Evolutionary conservation across 2,113 vertebrate genomes (phyloP).

Genomic region (Cebus imitator): DNA sequence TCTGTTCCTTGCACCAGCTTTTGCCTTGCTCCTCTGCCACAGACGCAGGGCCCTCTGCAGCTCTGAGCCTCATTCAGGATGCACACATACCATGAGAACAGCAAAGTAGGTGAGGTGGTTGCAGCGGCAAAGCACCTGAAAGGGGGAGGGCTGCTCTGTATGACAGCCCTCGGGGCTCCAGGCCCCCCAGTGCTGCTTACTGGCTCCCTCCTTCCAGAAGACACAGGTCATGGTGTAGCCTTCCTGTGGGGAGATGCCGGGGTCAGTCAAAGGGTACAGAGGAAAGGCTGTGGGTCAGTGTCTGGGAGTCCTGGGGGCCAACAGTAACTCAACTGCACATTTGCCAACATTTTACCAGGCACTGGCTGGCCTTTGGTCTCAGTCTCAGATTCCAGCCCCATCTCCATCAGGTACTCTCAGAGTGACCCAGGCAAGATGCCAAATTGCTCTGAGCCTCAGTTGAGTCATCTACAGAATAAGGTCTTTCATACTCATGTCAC

Average conservation of each 20-base stretch:
- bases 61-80: not conserved
- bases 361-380: not conserved
- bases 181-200: conserved; percentile 7
- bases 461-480: not conserved
- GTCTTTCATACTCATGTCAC: not conserved
- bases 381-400: not conserved
- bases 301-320: not conserved
- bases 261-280: not conserved
- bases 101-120: conserved; percentile 82
- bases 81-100: conserved; percentile 79
- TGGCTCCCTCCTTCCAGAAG: conserved; percentile 74
- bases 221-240: conserved; percentile 60
- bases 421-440: not conserved
- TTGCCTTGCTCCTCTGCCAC: not conserved
- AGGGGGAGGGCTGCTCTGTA: not conserved
- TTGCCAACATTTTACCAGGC: not conserved
- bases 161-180: conserved; percentile 77
- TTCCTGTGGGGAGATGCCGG: conserved; percentile 41
- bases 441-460: not conserved
- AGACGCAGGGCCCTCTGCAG: rapidly evolving
- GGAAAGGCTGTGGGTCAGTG: not conserved
- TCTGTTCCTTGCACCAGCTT: not conserved
- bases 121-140: conserved; percentile 73
- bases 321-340: not conserved
- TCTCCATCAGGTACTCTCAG: not conserved